These are phyloP conservation scores for Dryoscopus gambensis DNA, from an alignment of 2,113 vertebrate genomes.

Conservation along the genomic window DNA sequence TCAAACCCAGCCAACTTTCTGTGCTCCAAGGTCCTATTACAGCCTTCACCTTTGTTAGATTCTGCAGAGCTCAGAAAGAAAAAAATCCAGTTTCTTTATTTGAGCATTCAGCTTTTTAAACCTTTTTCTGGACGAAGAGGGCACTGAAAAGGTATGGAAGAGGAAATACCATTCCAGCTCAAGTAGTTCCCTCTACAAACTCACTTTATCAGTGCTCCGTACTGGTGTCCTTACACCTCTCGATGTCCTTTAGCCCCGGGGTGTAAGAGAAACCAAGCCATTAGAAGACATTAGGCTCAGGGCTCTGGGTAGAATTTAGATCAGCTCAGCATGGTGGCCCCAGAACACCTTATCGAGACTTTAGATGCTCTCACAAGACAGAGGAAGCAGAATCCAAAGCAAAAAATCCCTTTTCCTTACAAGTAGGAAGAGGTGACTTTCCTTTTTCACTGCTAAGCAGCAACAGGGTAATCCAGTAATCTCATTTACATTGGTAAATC, in stretches of 20 bases:
- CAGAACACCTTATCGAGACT: accelerated
- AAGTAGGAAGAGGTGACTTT: background rate
- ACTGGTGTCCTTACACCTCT: background rate
- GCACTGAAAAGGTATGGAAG: background rate
- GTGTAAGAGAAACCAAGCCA: background rate
- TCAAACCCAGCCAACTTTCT: background rate
- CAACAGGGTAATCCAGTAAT: background rate
- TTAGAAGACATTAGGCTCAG: background rate
- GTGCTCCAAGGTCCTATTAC: background rate
- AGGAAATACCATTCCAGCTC: background rate
- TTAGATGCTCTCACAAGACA: background rate
- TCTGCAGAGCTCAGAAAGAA: background rate
- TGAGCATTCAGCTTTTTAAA: background rate
- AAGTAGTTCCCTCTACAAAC: background rate
- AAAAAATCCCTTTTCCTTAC: background rate
- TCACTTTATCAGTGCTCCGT: background rate
- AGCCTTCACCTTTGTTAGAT: background rate
- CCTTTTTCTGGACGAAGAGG: background rate
- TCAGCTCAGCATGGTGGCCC: accelerated
- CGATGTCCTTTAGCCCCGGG: background rate
- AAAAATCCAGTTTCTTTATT: background rate
- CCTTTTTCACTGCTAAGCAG: background rate
- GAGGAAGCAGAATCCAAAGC: background rate
- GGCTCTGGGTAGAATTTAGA: background rate
- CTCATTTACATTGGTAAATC: background rate